A percentile compares a stretch with the other conserved stretches of the same genome.
These are phyloP conservation scores for Lophotriccus pileatus DNA, from an alignment of 2,797 vertebrate genomes.

Conservation along the genomic window DNA sequence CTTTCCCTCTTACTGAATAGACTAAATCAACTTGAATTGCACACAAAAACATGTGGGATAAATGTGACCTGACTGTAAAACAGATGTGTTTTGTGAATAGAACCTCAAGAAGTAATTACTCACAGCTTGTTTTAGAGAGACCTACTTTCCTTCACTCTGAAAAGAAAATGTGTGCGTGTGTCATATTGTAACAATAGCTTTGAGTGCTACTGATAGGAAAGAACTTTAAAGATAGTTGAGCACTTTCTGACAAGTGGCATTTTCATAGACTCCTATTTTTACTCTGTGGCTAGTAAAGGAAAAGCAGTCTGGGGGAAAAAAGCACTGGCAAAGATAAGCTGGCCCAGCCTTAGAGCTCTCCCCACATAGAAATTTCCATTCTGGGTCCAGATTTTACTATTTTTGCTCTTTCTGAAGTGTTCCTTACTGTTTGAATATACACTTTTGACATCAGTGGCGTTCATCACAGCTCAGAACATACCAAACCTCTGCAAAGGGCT, in stretches of 20 bases:
- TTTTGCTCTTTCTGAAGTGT: neutral
- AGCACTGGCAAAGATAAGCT: neutral
- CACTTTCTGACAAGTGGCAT: neutral
- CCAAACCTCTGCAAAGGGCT: neutral
- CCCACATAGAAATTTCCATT: neutral
- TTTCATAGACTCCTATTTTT: neutral
- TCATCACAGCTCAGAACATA: neutral
- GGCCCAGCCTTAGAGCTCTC: neutral
- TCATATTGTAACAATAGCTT: neutral
- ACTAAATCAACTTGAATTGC: constrained; percentile 23
- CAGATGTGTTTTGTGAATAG: constrained; percentile 26
- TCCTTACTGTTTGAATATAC: neutral
- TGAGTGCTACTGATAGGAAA: neutral
- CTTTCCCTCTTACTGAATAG: neutral
- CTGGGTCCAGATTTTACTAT: neutral
- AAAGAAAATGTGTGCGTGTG: neutral
- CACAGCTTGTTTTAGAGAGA: constrained; percentile 21
- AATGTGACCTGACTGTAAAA: constrained; percentile 29
- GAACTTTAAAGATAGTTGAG: neutral
- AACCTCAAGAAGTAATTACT: constrained; percentile 46
- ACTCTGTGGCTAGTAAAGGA: neutral
- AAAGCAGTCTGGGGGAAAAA: fast-evolving
- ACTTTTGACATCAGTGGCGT: neutral
- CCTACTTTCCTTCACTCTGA: neutral
- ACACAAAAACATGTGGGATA: neutral